These are phyloP conservation scores for Chaunax sp. DNA, from an alignment of 2,797 vertebrate species.

Conservation along the genomic window DNA sequence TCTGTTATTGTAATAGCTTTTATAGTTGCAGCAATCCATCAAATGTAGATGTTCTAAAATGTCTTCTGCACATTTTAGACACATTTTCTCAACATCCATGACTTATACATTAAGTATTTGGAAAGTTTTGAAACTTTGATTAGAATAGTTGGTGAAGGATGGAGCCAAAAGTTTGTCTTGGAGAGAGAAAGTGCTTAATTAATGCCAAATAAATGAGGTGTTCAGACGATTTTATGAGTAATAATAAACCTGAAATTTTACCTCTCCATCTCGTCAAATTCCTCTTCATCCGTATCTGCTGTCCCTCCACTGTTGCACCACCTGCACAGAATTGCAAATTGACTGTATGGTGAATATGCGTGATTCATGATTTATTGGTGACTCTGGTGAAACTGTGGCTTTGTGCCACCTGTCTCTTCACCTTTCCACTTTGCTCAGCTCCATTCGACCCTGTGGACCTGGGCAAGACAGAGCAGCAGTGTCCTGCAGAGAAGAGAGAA, in stretches of 20 bases:
- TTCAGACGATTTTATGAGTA: slow-evolving; percentile 22
- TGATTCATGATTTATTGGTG: slow-evolving; percentile 17
- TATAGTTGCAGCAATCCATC: neutral
- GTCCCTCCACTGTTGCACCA: slow-evolving; percentile 9
- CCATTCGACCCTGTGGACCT: slow-evolving; percentile 47
- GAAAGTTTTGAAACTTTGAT: neutral
- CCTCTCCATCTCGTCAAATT: slow-evolving; percentile 19
- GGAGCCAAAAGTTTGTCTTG: slow-evolving; percentile 11
- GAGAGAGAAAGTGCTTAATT: slow-evolving; percentile 17
- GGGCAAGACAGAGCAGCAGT: slow-evolving; percentile 30
- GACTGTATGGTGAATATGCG: slow-evolving; percentile 18
- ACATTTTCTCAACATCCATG: neutral
- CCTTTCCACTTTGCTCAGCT: slow-evolving; percentile 40
- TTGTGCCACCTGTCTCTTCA: slow-evolving; percentile 34
- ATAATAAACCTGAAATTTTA: slow-evolving; percentile 30
- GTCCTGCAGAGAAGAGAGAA: slow-evolving; percentile 48
- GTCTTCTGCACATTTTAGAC: neutral
- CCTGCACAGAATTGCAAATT: slow-evolving; percentile 11
- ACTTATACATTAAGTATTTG: neutral
- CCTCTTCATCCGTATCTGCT: neutral
- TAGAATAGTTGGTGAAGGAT: neutral
- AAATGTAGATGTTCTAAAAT: no score
- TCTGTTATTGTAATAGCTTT: neutral
- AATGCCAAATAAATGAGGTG: slow-evolving; percentile 38
- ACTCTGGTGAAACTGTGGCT: slow-evolving; percentile 10